Evolutionary conservation across 2,888 invertebrate genomes (phyloP).

Genomic region (Hypomecis punctinalis): DNA sequence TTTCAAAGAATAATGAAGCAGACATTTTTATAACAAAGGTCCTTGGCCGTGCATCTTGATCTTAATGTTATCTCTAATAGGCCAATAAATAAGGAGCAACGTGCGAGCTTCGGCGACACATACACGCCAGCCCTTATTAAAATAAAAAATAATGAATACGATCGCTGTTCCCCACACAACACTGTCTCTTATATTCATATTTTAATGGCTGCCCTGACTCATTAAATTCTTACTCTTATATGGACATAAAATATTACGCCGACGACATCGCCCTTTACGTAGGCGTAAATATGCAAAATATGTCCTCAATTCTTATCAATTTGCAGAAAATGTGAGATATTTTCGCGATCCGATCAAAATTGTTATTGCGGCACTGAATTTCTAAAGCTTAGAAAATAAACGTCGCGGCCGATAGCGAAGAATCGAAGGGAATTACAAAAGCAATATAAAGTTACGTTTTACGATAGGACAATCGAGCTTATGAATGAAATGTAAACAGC

Average conservation of each 20-base stretch:
- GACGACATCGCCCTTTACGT: slow-evolving; percentile 36
- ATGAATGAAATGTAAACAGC: slow-evolving; percentile 82
- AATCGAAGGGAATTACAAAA: slow-evolving; percentile 49
- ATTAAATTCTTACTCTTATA: slow-evolving; percentile 54
- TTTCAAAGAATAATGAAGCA: slow-evolving; percentile 83
- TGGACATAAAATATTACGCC: slow-evolving; percentile 43
- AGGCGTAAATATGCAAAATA: slow-evolving; percentile 39
- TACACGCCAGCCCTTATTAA: slow-evolving; percentile 78
- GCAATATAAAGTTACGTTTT: slow-evolving; percentile 61
- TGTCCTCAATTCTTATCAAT: slow-evolving; percentile 33
- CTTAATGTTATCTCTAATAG: slow-evolving; percentile 85
- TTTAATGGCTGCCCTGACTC: slow-evolving; percentile 62
- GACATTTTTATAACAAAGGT: slow-evolving; percentile 85
- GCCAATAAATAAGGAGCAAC: slow-evolving; percentile 84
- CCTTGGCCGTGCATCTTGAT: slow-evolving; percentile 85
- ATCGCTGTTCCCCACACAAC: slow-evolving; percentile 71
- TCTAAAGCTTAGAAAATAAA: slow-evolving; percentile 31
- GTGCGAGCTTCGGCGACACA: slow-evolving; percentile 83
- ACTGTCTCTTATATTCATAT: slow-evolving; percentile 71
- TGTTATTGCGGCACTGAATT: slow-evolving; percentile 18
- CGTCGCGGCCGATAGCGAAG: slow-evolving; percentile 26
- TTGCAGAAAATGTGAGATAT: slow-evolving; percentile 31
- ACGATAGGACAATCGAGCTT: slow-evolving; percentile 68
- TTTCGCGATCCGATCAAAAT: slow-evolving; percentile 21
- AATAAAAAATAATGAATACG: slow-evolving; percentile 76